phyloP scores from a whole-genome alignment of 2,113 vertebrate genomes.

The Picathartes gymnocephalus region DNA sequence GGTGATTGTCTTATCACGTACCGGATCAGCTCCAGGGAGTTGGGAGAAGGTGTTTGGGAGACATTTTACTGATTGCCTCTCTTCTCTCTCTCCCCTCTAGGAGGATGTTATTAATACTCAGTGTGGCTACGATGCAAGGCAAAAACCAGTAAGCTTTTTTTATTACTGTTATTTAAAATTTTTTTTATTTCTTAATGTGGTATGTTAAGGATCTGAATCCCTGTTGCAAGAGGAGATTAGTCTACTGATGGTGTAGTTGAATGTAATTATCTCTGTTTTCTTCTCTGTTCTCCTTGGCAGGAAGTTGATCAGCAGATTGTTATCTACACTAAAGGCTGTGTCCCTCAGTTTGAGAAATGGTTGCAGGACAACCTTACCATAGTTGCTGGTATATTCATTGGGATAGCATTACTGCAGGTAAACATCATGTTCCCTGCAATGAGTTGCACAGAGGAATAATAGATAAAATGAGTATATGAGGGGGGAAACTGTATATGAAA shows the following conservation, averaged over 20 bases:
- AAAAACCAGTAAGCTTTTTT: slow-evolving; percentile 84
- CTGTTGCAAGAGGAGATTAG: neutral
- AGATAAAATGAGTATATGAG: neutral
- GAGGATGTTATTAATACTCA: slow-evolving; percentile 98
- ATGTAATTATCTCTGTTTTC: neutral
- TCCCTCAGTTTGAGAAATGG: slow-evolving; percentile 98
- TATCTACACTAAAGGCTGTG: slow-evolving; percentile 96
- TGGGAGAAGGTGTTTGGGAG: neutral
- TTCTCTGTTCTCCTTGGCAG: slow-evolving; percentile 68
- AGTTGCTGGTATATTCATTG: slow-evolving; percentile 96
- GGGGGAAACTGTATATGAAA: neutral
- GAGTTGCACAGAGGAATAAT: neutral
- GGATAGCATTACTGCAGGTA: slow-evolving; percentile 93
- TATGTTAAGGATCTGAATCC: neutral
- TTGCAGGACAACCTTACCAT: slow-evolving; percentile 95
- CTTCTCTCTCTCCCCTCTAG: slow-evolving; percentile 61
- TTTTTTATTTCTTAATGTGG: neutral
- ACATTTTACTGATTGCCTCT: neutral
- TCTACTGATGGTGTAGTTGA: neutral
- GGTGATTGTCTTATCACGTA: neutral
- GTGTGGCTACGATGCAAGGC: slow-evolving; percentile 94
- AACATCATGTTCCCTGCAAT: neutral
- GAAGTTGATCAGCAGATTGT: slow-evolving; percentile 91
- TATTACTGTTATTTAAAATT: neutral
- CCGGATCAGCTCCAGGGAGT: neutral